Conservation (phyloP, 1,140 invertebrate genomes). For the Calliopsis andreniformis region DNA sequence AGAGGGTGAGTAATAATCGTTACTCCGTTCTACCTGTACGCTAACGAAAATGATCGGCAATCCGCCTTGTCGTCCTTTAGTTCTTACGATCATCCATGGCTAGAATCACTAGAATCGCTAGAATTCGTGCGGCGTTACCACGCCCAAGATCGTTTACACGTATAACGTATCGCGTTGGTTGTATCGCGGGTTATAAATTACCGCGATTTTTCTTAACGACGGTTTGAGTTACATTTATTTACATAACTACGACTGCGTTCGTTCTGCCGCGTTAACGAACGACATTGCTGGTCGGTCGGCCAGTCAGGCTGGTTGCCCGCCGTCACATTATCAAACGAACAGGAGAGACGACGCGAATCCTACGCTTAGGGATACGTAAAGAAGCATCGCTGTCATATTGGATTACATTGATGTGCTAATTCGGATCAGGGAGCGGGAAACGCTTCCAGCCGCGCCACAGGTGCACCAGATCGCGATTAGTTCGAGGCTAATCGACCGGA, state of each 20-base stretch:
- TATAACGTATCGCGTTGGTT: slow-evolving; percentile 39
- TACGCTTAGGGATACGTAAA: slow-evolving; percentile 20
- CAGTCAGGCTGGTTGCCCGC: neutral
- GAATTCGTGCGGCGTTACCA: slow-evolving; percentile 31
- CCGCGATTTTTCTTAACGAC: slow-evolving; percentile 33
- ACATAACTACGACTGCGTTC: slow-evolving; percentile 12
- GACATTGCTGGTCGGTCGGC: neutral
- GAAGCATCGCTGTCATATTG: slow-evolving; percentile 52
- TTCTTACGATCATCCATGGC: neutral
- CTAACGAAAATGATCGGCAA: slow-evolving; percentile 20
- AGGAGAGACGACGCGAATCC: neutral
- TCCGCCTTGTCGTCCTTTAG: slow-evolving; percentile 7
- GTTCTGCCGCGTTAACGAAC: slow-evolving; percentile 29
- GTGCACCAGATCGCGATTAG: slow-evolving; percentile 34
- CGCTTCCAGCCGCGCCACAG: slow-evolving; percentile 29
- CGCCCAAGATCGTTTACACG: slow-evolving; percentile 51
- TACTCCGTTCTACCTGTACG: neutral
- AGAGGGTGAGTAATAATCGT: slow-evolving; percentile 10
- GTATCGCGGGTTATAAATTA: slow-evolving; percentile 51
- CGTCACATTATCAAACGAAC: slow-evolving; percentile 10
- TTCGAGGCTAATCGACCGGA: slow-evolving; percentile 42
- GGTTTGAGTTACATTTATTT: slow-evolving; percentile 36
- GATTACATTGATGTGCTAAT: slow-evolving; percentile 60
- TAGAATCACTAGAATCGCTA: neutral
- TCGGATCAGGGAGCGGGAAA: slow-evolving; percentile 27